A percentile compares a stretch with the other conserved stretches of the same genome.
Conservation (phyloP, 2,888 invertebrate species). For the Glaucopsyche alexis region DNA sequence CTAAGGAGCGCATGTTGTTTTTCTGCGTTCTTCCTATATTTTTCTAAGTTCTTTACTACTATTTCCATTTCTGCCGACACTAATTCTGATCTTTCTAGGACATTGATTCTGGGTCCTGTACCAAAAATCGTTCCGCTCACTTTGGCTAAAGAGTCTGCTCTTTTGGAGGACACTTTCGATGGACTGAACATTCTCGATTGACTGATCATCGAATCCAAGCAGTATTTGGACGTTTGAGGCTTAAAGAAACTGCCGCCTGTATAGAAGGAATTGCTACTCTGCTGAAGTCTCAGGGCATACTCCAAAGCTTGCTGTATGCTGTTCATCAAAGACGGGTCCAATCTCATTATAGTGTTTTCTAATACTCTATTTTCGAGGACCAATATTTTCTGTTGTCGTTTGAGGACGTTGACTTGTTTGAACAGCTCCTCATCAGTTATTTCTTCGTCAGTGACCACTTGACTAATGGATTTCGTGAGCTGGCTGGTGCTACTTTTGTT, state of each 20-base stretch:
- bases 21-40: conserved; percentile 52
- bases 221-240: conserved; percentile 55
- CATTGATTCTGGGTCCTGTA: conserved; percentile 67
- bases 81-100: conserved; percentile 74
- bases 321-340: conserved; percentile 68
- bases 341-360: conserved; percentile 66
- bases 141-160: conserved; percentile 61
- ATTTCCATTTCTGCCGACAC: conserved; percentile 73
- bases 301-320: conserved; percentile 70
- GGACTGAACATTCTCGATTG: conserved; percentile 54
- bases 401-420: conserved; percentile 57
- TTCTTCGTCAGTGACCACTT: conserved; percentile 54
- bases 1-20: conserved; percentile 64
- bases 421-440: conserved; percentile 59
- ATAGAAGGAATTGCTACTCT: conserved; percentile 49
- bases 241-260: conserved; percentile 53
- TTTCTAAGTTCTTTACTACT: conserved; percentile 53
- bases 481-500: conserved; percentile 55
- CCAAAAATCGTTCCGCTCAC: conserved; percentile 61
- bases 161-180: conserved; percentile 53
- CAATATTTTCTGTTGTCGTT: conserved; percentile 55
- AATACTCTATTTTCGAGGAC: conserved; percentile 75
- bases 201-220: conserved; percentile 50
- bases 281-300: conserved; percentile 54
- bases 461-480: conserved; percentile 56